Percentiles rank a stretch among this genome's conserved stretches.
Evolutionary conservation across 2,797 vertebrate species (phyloP).

Genomic region (Sphenodon punctatus): DNA sequence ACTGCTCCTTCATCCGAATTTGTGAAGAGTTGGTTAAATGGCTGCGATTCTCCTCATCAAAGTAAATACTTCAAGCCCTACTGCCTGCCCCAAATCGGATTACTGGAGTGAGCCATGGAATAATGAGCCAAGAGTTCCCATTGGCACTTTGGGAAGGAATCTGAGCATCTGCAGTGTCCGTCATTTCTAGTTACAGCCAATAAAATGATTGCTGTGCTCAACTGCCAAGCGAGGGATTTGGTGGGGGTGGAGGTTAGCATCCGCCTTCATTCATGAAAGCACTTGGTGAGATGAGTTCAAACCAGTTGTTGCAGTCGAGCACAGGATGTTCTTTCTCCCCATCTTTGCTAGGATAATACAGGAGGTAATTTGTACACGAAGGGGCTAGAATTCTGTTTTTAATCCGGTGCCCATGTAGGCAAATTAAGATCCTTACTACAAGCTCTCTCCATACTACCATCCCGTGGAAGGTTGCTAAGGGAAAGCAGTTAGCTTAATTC

Average conservation of each 20-base stretch:
- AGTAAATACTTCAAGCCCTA: neutral
- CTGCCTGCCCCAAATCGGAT: neutral
- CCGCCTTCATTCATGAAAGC: no score
- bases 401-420: no score
- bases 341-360: no score
- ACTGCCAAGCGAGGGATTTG: slow-evolving; percentile 21
- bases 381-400: no score
- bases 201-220: slow-evolving; percentile 29
- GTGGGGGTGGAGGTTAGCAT: neutral
- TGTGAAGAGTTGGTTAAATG: slow-evolving; percentile 2
- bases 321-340: no score
- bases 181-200: slow-evolving; percentile 24
- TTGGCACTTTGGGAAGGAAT: neutral
- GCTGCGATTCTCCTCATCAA: neutral
- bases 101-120: neutral
- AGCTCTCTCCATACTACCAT: no score
- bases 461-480: no score
- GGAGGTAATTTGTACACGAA: no score
- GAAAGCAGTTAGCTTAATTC: no score
- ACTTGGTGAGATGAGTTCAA: no score
- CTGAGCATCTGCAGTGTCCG: rapidly evolving
- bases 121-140: neutral
- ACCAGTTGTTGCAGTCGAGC: no score
- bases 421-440: no score
- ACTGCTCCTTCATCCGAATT: rapidly evolving